Evolutionary conservation across 2,113 vertebrate species (phyloP).

Genomic region (Toxotes chatareus): DNA sequence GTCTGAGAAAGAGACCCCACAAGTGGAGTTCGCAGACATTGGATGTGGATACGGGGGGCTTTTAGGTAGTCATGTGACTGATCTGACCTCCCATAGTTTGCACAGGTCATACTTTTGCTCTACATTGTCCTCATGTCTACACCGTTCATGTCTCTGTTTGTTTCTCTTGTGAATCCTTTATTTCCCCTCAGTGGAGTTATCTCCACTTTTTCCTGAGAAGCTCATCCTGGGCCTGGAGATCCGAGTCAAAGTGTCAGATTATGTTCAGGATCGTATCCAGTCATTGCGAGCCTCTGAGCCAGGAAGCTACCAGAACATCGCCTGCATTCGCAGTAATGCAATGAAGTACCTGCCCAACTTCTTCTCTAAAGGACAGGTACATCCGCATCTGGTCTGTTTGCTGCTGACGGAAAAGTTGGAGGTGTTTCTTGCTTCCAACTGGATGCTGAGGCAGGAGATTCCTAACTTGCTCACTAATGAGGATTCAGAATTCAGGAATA

Average conservation of each 20-base stretch:
- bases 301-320: constrained; percentile 92
- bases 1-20: constrained; percentile 65
- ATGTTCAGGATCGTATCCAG: constrained; percentile 90
- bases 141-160: neutral
- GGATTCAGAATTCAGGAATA: neutral
- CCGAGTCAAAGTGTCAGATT: constrained; percentile 94
- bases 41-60: constrained; percentile 93
- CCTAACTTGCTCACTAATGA: neutral
- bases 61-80: constrained; percentile 62
- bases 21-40: constrained; percentile 93
- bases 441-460: neutral
- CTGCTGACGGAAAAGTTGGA: too few species aligned
- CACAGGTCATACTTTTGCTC: neutral
- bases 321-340: constrained; percentile 93
- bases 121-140: neutral
- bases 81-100: neutral
- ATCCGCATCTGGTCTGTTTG: neutral
- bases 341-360: constrained; percentile 97
- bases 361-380: constrained; percentile 93
- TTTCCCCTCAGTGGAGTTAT: constrained; percentile 87
- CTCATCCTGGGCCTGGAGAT: constrained; percentile 93
- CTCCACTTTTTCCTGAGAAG: constrained; percentile 88
- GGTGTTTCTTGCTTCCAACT: neutral
- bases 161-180: constrained; percentile 7
- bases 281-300: constrained; percentile 85